Base-by-base conservation (phyloP, 2,888 invertebrate genomes). In the Eupithecia inturbata region DNA sequence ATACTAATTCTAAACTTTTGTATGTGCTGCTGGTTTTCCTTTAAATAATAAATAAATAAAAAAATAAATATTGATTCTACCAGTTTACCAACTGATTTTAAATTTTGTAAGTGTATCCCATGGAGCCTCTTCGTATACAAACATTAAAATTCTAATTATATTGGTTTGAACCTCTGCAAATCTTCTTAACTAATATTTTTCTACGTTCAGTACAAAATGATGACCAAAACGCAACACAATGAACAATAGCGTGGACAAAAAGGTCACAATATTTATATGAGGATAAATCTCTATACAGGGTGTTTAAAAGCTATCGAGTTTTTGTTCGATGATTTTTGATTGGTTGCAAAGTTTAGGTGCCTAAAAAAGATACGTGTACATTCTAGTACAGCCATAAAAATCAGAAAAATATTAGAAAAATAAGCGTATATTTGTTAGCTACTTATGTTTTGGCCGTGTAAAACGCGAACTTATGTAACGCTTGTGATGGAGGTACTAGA, bases 211-310 rank as follows among this genome's bases (percentile, higher is more conserved):
- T 91, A 89, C 89, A 81, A 81, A 81, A 87, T 87, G 90, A 89
- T 92, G 92, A 91, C 92, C 92, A 92, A 89, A 87, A 85, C 86
- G 86, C 85, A 86, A 89, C 84, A 94, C 92, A 93, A 92, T 92
- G 94, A 91, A 93, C 93, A 92, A 92, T 93, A 86, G 86, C 84
- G 81, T 84, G 88, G 85, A 92, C 89, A 91, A 91, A 91, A 93
- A 92, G 92, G 91, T 93, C 92, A 93, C 90, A 92, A 91, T 91
- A 92, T 92, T 91, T 87, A 91, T 92, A 91, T 87, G 87, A 80
- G 83, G 86, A 88, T 89, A 86, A 85, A 88, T 85, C 81, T 82
- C 45, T 78, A 77, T 85, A 91, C 87, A 90, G 88, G 80, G 2
- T 88, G 91, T 45, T 62, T 53, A 39, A 64, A 41, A 63, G n/a